Conservation (phyloP, 2,797 vertebrate genomes). For the Arrhamphus sclerolepis region DNA sequence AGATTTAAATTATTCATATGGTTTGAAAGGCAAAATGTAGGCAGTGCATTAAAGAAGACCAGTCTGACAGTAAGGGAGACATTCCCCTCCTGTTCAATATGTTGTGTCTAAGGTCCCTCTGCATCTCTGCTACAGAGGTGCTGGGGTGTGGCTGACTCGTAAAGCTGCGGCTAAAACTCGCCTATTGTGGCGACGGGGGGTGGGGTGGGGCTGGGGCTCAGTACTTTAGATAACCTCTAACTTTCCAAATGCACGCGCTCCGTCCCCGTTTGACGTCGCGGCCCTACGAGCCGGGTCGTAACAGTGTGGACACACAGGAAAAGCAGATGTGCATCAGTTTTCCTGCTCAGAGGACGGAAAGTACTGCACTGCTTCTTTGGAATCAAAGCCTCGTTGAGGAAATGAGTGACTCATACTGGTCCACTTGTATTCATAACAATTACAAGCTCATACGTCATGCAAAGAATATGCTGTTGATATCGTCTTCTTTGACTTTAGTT, state of each 20-base stretch:
- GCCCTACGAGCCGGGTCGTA: too few species aligned
- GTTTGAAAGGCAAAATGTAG: conserved; percentile 29
- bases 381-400: conserved; percentile 23
- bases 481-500: too few species aligned
- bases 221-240: too few species aligned
- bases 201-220: too few species aligned
- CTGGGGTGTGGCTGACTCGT: too few species aligned
- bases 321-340: conserved; percentile 33
- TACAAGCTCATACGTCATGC: conserved; percentile 14
- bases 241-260: too few species aligned
- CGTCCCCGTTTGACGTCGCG: too few species aligned
- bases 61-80: conserved; percentile 26
- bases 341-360: conserved; percentile 33
- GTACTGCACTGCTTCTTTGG: conserved; percentile 34
- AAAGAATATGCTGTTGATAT: too few species aligned
- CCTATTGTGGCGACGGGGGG: too few species aligned
- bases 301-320: conserved; percentile 34
- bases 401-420: conserved; percentile 32
- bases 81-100: conserved; percentile 17
- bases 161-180: too few species aligned
- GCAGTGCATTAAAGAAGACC: conserved; percentile 38
- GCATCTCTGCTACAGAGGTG: conserved; percentile 15
- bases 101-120: conserved; percentile 15
- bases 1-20: conserved; percentile 70
- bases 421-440: conserved; percentile 40